Evolutionary conservation across 2,113 vertebrate genomes (phyloP).

Genomic region (Bos indicus): DNA sequence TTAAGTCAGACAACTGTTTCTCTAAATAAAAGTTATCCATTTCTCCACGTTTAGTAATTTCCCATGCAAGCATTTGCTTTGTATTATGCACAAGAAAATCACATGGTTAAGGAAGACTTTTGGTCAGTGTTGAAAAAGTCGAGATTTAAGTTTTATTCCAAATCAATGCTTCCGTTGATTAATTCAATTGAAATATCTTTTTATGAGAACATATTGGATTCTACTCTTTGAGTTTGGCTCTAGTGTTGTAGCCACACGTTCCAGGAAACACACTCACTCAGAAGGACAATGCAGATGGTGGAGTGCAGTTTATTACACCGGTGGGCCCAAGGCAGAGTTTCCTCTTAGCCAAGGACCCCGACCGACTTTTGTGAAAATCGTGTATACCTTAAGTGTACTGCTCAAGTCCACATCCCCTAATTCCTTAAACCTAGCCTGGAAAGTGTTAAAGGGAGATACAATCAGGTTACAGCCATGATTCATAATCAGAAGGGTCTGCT

Average conservation of each 20-base stretch:
- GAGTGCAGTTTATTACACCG: neutral
- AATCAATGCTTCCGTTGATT: neutral
- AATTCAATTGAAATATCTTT: conserved; percentile 31
- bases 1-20: conserved; percentile 6
- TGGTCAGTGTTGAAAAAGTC: neutral
- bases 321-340: neutral
- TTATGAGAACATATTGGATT: neutral
- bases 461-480: neutral
- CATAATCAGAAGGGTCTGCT: neutral
- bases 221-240: neutral
- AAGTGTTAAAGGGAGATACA: neutral
- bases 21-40: conserved; percentile 3
- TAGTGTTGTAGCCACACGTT: fast-evolving
- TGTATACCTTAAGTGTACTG: neutral
- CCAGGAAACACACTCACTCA: neutral
- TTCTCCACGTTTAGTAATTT: neutral
- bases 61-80: neutral
- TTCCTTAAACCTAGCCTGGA: neutral
- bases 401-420: neutral
- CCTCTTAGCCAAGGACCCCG: neutral
- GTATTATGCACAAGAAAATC: neutral
- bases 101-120: neutral
- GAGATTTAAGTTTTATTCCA: conserved; percentile 21
- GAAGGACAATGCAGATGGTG: neutral
- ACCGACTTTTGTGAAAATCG: neutral